Evolutionary conservation across 2,888 invertebrate species (phyloP), one percentile per base, ranked within the genome.

Genomic region (Tachina lurida): DNA sequence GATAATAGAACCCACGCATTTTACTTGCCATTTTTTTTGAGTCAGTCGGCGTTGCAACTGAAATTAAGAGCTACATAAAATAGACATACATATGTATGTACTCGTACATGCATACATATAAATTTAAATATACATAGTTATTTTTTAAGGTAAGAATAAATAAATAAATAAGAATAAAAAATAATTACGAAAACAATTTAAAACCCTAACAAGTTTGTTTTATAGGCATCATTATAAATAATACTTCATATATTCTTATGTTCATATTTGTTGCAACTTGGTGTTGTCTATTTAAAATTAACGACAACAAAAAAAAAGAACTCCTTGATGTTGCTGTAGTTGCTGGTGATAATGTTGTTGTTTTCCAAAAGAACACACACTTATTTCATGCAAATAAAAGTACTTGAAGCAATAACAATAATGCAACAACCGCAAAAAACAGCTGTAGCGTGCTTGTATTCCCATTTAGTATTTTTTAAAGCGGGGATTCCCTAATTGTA

Each of bases 301-400:
- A 52, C 73, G 19, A 15, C 49, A 73, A 81, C 31, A 7, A 4
- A 17, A 7, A 31, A 67, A 65, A 41, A n/a, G n/a, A 76, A 47
- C 63, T 56, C 52, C 31, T 31, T 56, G 67, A 41, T n/a, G 58
- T 47, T 60, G n/a, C n/a, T n/a, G n/a, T n/a, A n/a, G n/a, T 12
- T 41, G 10, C 22, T 70, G 58, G 43, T 49, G 39, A 0, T 62
- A 41, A 41, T 17, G 4, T 71, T 65, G 65, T 65, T 60, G 17
- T 43, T 49, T 15, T 39, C 19, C 22, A 19, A 47, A 47, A 47
- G 58, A 43, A 56, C 54, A 56, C 54, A 68, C 49, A 65, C 70
- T 75, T 56, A 58, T 75, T 84, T 78, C 54, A 82, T 78, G 85
- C 78, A 79, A 85, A 81, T 75, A 63, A n/a, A 76, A 76, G 31